Percentiles rank a stretch among this genome's conserved stretches.
Conservation (phyloP, 2,797 vertebrate species). For the Enteromius fasciolatus region DNA sequence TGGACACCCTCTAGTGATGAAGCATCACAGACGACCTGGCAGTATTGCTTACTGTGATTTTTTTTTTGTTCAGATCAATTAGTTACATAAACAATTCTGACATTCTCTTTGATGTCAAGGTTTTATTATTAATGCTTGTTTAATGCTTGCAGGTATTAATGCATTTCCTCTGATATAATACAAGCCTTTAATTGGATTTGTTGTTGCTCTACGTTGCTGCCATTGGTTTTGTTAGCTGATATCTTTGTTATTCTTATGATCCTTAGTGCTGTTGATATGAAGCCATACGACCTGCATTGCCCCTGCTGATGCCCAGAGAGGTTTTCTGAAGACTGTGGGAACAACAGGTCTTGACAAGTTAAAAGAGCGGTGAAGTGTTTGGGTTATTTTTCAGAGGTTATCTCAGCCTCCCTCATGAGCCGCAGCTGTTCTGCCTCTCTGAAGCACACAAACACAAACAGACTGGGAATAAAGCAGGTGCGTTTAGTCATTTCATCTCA, state of each 20-base stretch:
- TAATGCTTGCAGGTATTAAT: neutral
- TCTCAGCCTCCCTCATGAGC: slow-evolving; percentile 52
- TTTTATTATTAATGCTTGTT: neutral
- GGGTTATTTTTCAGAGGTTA: slow-evolving; percentile 58
- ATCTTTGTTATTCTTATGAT: neutral
- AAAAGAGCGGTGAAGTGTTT: slow-evolving; percentile 56
- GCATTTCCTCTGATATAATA: neutral
- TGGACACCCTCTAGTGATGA: neutral
- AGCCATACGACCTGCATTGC: neutral
- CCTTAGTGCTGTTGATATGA: neutral
- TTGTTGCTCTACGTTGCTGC: neutral
- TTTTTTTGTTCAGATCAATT: neutral
- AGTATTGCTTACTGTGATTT: neutral
- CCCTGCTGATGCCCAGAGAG: slow-evolving; percentile 4
- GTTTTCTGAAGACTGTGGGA: slow-evolving; percentile 25
- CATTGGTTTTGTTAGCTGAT: neutral
- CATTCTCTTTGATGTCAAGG: neutral
- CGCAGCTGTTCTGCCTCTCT: slow-evolving; percentile 52
- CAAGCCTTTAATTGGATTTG: neutral
- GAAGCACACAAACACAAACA: slow-evolving; percentile 30
- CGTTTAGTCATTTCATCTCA: slow-evolving; percentile 10
- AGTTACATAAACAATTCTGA: neutral
- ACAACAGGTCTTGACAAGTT: slow-evolving; percentile 63
- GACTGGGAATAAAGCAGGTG: slow-evolving; percentile 35
- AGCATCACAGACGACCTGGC: neutral